Evolutionary conservation across 92 coral and sea anemone species (phyloP).

Genomic region (Epizoanthus rinbou): DNA sequence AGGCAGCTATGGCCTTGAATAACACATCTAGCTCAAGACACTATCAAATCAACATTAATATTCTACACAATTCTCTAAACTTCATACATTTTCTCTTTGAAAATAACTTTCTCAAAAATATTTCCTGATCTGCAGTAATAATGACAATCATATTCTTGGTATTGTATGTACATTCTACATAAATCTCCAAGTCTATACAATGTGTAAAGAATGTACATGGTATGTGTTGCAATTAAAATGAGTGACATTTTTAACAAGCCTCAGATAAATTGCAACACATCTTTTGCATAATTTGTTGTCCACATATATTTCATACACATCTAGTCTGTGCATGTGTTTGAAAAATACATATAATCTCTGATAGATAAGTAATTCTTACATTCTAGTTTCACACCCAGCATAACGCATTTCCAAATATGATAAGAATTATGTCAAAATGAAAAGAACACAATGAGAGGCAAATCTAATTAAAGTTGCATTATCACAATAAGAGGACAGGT

Average conservation of each 20-base stretch:
- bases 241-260: neutral
- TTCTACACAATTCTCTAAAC: neutral
- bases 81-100: neutral
- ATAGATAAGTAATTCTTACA: too few relatives aligned
- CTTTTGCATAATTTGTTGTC: neutral
- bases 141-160: neutral
- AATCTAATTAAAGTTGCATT: too few relatives aligned
- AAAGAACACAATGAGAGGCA: too few relatives aligned
- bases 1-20: neutral
- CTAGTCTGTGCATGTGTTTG: neutral
- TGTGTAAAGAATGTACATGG: neutral
- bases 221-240: neutral
- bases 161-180: constrained; percentile 17
- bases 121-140: constrained; percentile 21
- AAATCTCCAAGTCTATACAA: constrained; percentile 8
- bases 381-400: constrained; percentile 1
- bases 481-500: too few relatives aligned
- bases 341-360: neutral
- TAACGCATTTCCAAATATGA: neutral
- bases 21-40: too few relatives aligned
- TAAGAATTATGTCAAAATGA: too few relatives aligned
- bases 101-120: constrained; percentile 37
- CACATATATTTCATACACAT: neutral
- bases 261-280: neutral
- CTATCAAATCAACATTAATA: neutral